These are phyloP conservation scores for Agrotis ipsilon DNA, from an alignment of 2,888 invertebrate species.

Conservation along the genomic window DNA sequence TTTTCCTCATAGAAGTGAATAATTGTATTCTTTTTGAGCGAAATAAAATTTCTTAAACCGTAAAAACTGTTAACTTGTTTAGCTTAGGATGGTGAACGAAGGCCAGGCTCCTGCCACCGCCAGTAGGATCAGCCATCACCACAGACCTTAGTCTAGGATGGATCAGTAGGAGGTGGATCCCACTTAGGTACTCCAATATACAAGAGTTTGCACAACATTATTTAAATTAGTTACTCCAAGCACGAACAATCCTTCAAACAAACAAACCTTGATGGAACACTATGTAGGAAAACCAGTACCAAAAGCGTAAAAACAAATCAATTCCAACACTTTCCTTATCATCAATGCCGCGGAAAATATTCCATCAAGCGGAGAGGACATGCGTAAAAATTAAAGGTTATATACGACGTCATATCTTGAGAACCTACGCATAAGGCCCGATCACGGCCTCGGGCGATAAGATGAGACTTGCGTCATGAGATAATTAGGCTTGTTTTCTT, in stretches of 20 bases:
- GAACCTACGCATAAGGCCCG: slow-evolving; percentile 18
- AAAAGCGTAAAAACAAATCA: slow-evolving; percentile 27
- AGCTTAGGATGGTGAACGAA: too few species aligned
- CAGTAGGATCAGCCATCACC: too few species aligned
- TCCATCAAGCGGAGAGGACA: slow-evolving; percentile 13
- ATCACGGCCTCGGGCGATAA: not conserved
- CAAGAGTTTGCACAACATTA: too few species aligned
- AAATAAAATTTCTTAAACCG: too few species aligned
- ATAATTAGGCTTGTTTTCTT: too few species aligned
- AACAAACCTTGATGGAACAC: slow-evolving; percentile 29
- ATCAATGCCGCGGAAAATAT: slow-evolving; percentile 57
- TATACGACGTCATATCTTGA: slow-evolving; percentile 11
- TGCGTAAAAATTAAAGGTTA: slow-evolving; percentile 33
- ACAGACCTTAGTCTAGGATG: too few species aligned
- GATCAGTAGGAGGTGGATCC: too few species aligned
- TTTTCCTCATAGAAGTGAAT: too few species aligned
- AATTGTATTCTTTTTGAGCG: too few species aligned
- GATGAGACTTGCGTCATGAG: not conserved
- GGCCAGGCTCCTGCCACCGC: too few species aligned
- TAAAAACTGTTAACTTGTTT: too few species aligned
- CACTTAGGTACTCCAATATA: too few species aligned
- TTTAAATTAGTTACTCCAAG: slow-evolving; percentile 11
- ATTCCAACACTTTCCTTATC: slow-evolving; percentile 41
- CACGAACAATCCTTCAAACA: slow-evolving; percentile 28
- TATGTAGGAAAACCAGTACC: slow-evolving; percentile 29